Base-by-base conservation (phyloP, 2,888 invertebrate species). In the Ophion ellenae region DNA sequence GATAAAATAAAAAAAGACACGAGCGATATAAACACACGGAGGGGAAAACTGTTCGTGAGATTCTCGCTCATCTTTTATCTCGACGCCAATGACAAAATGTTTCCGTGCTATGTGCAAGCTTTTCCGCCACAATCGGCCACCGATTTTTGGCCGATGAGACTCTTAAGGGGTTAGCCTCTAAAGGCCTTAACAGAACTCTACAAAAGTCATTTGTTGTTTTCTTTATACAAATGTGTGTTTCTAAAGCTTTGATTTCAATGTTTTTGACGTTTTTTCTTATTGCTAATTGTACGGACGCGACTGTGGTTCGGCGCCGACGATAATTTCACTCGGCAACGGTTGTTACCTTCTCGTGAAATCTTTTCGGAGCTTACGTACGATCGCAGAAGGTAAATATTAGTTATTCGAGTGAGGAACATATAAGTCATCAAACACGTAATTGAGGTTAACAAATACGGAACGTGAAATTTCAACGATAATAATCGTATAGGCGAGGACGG, bases 391-490 rank as follows among this genome's bases (percentile, higher is more conserved):
- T 53, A 53, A 53, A 53, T 53, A 53, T 53, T 53, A 2, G 53
- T 53, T 17, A 53, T 53, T 17, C 53, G 53, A 0, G 53, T 53
- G 2, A 53, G 53, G 53, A 53, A 53, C 53, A 2, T 53, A 14
- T 53, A 17, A 53, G 53, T 53, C 14, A 53, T 53, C 14, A 53
- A 53, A 53, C 53, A 53, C 53, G 53, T 53, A 53, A 53, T 53
- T 53, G 53, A 53, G 53, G 53, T 53, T 53, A 53, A 53, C 53
- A 53, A 53, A 28, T 70, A 53, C 53, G 20, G n/a, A 53, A 53
- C 20, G 17, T 32, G 1, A 28, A 70, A 70, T 53, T 70, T 53
- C 17, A 6, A 32, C 28, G 28, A 53, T 53, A 53, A 53, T 53
- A 17, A 53, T 53, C 17, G 53, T 53, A 17, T 17, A 53, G 53